phyloP scores from a whole-genome alignment of 2,113 vertebrate genomes.

The Paraplagusia blochii region DNA sequence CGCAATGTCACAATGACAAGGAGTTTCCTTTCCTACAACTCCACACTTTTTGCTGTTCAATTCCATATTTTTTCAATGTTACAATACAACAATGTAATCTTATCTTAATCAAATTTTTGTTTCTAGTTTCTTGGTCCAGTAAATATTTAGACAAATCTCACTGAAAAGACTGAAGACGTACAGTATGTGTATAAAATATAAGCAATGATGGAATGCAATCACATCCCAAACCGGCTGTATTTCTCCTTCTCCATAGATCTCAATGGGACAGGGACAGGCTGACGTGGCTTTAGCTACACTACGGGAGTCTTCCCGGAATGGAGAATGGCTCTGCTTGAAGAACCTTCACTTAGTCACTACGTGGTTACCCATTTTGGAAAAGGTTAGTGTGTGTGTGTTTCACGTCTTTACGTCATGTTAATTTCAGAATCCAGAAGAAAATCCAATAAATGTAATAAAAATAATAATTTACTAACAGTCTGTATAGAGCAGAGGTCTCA shows the following conservation, averaged over 20 bases:
- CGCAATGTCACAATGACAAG: too few relatives aligned
- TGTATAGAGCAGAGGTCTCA: too few relatives aligned
- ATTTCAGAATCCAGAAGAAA: too few relatives aligned
- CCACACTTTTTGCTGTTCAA: too few relatives aligned
- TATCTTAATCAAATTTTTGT: too few relatives aligned
- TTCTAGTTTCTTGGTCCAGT: too few relatives aligned
- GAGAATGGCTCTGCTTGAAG: slow-evolving; percentile 96
- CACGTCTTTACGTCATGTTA: neutral
- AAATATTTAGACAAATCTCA: too few relatives aligned
- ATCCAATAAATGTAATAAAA: too few relatives aligned
- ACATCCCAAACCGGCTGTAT: slow-evolving; percentile 9
- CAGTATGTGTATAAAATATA: neutral
- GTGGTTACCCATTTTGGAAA: slow-evolving; percentile 93
- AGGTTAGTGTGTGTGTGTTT: slow-evolving; percentile 74
- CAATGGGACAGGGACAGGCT: slow-evolving; percentile 98
- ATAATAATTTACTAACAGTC: neutral
- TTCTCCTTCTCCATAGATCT: slow-evolving; percentile 78
- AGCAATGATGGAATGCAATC: slow-evolving; percentile 15
- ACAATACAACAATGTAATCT: too few relatives aligned
- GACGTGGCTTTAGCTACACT: slow-evolving; percentile 90
- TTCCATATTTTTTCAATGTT: too few relatives aligned
- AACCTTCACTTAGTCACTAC: slow-evolving; percentile 95
- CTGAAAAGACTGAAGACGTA: too few relatives aligned
- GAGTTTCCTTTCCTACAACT: too few relatives aligned
- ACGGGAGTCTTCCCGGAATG: slow-evolving; percentile 84